Conservation (phyloP, 2,888 invertebrate species). For the Atherix ibis region DNA sequence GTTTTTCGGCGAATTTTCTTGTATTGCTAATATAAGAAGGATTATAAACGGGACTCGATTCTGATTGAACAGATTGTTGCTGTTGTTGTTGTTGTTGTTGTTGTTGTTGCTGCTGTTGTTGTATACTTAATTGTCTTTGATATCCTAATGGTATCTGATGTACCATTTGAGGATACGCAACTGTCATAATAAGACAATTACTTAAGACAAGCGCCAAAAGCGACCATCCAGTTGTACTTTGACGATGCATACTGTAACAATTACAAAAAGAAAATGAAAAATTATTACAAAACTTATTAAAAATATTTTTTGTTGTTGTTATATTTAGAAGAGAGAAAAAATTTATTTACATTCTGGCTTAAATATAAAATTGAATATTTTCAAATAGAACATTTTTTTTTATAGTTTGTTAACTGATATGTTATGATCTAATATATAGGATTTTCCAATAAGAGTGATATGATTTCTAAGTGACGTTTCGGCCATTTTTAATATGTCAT, state of each 20-base stretch:
- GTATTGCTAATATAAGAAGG: slow-evolving; percentile 11
- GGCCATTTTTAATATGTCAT: no score
- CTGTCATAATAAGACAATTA: slow-evolving; percentile 47
- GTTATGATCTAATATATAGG: no score
- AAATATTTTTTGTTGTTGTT: no score
- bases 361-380: no score
- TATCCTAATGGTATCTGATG: slow-evolving; percentile 13
- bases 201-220: slow-evolving; percentile 52
- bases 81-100: slow-evolving; percentile 13
- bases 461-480: no score
- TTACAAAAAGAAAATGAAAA: slow-evolving; percentile 6
- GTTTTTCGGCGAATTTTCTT: slow-evolving; percentile 78
- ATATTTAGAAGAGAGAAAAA: no score
- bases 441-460: no score
- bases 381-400: no score
- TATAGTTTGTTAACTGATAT: no score
- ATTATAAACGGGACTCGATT: slow-evolving; percentile 24
- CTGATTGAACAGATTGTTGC: slow-evolving; percentile 13
- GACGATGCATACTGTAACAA: slow-evolving; percentile 41
- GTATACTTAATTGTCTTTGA: slow-evolving; percentile 2
- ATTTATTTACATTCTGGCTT: no score
- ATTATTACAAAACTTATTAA: no score
- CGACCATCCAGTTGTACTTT: slow-evolving; percentile 49
- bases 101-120: slow-evolving; percentile 11
- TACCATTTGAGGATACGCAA: slow-evolving; percentile 44